phyloP scores from a whole-genome alignment of 1,140 invertebrate species.

The Zaprionus capensis region DNA sequence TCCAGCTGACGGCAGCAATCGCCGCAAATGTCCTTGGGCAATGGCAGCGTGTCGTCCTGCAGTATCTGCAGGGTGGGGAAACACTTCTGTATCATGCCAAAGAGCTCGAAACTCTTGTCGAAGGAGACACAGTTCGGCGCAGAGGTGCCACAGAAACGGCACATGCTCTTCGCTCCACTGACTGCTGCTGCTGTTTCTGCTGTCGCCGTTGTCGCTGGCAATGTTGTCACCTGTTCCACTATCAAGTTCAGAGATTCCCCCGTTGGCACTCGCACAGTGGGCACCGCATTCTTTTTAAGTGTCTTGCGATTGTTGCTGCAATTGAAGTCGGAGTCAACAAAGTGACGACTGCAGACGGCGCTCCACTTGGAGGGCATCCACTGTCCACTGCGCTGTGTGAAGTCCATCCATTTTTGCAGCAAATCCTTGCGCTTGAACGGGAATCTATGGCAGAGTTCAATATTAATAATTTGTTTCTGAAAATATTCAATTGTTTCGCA shows the following conservation, averaged over 20 bases:
- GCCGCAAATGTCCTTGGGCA: conserved; percentile 75
- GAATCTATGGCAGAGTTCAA: conserved; percentile 54
- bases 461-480: neutral
- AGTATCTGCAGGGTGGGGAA: conserved; percentile 80
- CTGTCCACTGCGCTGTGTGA: conserved; percentile 63
- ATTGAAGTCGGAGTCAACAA: conserved; percentile 68
- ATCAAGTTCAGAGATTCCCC: conserved; percentile 23
- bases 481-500: conserved; percentile 11
- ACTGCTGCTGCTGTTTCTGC: conserved; percentile 14
- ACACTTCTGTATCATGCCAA: conserved; percentile 80
- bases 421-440: conserved; percentile 74
- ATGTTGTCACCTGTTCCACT: conserved; percentile 47
- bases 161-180: conserved; percentile 51
- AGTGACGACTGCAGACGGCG: conserved; percentile 77
- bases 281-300: conserved; percentile 74
- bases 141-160: conserved; percentile 66
- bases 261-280: conserved; percentile 44
- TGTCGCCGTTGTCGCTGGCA: neutral
- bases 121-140: conserved; percentile 67
- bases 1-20: conserved; percentile 66
- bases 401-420: conserved; percentile 74
- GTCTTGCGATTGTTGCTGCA: conserved; percentile 70
- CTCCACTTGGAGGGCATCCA: conserved; percentile 82
- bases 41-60: conserved; percentile 72
- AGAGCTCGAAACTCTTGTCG: conserved; percentile 73